Conservation (phyloP, 2,113 vertebrate species). For the Taurulus bubalis region DNA sequence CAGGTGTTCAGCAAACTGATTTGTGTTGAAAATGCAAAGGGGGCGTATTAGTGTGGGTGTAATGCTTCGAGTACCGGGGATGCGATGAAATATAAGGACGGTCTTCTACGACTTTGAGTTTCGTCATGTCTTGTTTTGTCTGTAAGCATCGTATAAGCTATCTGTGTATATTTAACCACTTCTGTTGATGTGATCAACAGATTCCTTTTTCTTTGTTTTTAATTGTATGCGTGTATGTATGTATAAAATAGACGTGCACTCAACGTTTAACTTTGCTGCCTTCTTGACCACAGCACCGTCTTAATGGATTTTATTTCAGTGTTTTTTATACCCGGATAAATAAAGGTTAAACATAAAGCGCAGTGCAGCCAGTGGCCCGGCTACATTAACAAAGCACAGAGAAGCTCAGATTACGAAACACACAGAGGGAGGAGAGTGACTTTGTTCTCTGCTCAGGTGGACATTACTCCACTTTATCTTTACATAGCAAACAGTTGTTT, state of each 20-base stretch:
- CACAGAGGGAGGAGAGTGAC: neutral
- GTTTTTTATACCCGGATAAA: neutral
- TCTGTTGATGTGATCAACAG: neutral
- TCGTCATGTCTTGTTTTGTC: neutral
- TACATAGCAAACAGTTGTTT: too few species aligned
- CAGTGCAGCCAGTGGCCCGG: neutral
- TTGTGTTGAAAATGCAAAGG: neutral
- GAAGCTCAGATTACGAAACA: neutral
- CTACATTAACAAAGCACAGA: too few species aligned
- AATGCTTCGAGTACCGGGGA: neutral
- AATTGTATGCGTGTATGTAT: neutral
- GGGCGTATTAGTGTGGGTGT: neutral
- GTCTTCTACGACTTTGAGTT: neutral
- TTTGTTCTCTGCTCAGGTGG: neutral
- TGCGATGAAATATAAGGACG: neutral
- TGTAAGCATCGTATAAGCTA: too few species aligned
- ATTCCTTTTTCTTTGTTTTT: neutral
- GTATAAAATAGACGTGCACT: neutral
- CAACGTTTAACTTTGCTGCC: neutral
- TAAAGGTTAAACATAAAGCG: neutral
- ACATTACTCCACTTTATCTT: neutral
- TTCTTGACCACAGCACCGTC: neutral
- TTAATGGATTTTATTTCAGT: neutral
- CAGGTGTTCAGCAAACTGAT: neutral
- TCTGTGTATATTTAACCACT: too few species aligned